These are phyloP conservation scores for Aepyceros melampus DNA, from an alignment of 2,113 vertebrate genomes.

Conservation along the genomic window DNA sequence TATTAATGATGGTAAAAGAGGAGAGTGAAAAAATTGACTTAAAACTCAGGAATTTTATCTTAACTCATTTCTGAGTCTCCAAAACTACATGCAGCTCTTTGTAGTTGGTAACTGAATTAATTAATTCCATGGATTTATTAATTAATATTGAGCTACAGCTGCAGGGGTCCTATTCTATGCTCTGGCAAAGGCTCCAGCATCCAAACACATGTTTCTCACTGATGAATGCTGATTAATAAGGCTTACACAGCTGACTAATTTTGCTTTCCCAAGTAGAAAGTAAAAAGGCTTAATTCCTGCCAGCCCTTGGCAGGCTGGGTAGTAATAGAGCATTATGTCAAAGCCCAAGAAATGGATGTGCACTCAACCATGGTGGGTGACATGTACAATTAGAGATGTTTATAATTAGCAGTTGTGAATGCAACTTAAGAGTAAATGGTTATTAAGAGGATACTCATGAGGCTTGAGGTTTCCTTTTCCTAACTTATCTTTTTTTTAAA, in stretches of 20 bases:
- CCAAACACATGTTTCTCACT: not conserved
- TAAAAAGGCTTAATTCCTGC: not conserved
- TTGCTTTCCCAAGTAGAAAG: not conserved
- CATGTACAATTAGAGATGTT: conserved; percentile 4
- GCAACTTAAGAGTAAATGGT: conserved; percentile 29
- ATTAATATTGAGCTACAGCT: not conserved
- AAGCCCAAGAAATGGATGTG: conserved; percentile 35
- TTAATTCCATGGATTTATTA: not conserved
- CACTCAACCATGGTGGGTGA: not conserved
- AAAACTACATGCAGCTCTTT: not conserved
- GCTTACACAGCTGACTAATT: not conserved
- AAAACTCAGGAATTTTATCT: not conserved
- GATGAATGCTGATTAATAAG: not conserved
- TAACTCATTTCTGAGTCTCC: not conserved
- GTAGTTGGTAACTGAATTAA: not conserved
- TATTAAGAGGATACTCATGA: conserved; percentile 28
- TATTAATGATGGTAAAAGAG: not conserved
- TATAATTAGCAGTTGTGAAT: conserved; percentile 46
- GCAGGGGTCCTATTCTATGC: not conserved
- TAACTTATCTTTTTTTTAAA: not conserved
- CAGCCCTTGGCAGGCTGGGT: not conserved
- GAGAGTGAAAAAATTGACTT: not conserved
- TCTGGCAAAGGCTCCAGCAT: not conserved
- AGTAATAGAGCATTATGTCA: not conserved
- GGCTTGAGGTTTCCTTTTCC: not conserved